These are phyloP conservation scores for Somateria mollissima DNA, from an alignment of 2,797 vertebrate genomes.

Conservation along the genomic window DNA sequence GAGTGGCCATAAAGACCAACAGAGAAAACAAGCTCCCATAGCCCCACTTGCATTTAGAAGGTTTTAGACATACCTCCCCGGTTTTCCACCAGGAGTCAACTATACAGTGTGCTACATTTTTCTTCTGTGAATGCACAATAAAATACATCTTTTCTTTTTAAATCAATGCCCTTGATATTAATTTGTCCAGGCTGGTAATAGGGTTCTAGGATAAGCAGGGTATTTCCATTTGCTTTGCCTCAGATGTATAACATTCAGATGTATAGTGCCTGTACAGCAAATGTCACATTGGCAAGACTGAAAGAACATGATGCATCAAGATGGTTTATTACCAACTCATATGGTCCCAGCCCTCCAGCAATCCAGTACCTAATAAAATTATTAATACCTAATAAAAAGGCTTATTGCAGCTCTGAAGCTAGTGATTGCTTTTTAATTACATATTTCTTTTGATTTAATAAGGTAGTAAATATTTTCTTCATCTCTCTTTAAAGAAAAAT, in stretches of 20 bases:
- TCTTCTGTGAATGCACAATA: not conserved
- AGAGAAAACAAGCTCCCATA: not conserved
- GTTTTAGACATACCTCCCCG: not conserved
- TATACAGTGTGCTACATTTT: not conserved
- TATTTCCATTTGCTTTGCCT: slow-evolving; percentile 39
- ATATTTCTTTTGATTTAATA: slow-evolving; percentile 75
- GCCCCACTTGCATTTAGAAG: not conserved
- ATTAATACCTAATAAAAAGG: slow-evolving; percentile 72
- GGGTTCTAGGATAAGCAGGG: not conserved
- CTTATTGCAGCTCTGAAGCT: slow-evolving; percentile 68
- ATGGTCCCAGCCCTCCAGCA: slow-evolving; percentile 39
- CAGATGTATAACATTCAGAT: not conserved
- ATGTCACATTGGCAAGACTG: slow-evolving; percentile 27
- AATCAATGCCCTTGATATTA: not conserved
- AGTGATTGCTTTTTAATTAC: slow-evolving; percentile 76
- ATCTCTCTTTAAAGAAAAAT: slow-evolving; percentile 74
- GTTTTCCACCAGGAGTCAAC: not conserved
- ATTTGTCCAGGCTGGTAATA: not conserved
- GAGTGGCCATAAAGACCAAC: not conserved
- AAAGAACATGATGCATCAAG: slow-evolving; percentile 64
- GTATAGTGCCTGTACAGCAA: slow-evolving; percentile 42
- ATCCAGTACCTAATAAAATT: slow-evolving; percentile 69
- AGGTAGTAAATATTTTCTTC: slow-evolving; percentile 73
- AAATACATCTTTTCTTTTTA: not conserved
- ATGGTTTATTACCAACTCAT: slow-evolving; percentile 57